phyloP scores from a whole-genome alignment of 2,888 invertebrate genomes.

The Meloe dianella region DNA sequence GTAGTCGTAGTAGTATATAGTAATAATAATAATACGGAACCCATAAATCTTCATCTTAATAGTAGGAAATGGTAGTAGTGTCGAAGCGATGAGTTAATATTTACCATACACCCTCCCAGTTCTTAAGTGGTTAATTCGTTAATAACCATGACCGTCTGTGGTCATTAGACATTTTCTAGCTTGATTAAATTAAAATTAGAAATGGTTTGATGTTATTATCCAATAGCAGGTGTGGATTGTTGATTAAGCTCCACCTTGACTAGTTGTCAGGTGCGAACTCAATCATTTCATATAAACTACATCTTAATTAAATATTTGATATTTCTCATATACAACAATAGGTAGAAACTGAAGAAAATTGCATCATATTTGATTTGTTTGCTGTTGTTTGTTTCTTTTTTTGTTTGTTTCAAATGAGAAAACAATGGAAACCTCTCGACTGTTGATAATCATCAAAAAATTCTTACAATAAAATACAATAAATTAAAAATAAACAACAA shows the following conservation, averaged over 20 bases:
- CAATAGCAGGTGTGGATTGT: not conserved
- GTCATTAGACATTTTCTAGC: not conserved
- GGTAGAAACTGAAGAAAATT: not conserved
- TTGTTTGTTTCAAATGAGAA: not conserved
- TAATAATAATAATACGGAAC: conserved; percentile 23
- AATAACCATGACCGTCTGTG: not conserved
- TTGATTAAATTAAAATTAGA: not conserved
- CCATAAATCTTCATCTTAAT: conserved; percentile 29
- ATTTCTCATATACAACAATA: not conserved
- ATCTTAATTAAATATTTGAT: not conserved
- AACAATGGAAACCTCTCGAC: conserved; percentile 4
- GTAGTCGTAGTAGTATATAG: conserved; percentile 11
- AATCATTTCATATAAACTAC: not conserved
- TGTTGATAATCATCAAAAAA: conserved; percentile 7
- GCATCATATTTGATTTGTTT: not conserved
- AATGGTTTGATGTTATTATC: not conserved
- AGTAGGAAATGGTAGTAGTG: conserved; percentile 17
- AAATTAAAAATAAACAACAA: not conserved
- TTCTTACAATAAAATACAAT: not conserved
- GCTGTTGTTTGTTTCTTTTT: not conserved
- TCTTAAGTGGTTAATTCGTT: conserved; percentile 6
- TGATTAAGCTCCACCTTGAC: conserved; percentile 3
- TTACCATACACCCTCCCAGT: not conserved
- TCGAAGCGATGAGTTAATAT: conserved; percentile 15
- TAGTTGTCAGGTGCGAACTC: conserved; percentile 3